phyloP scores from a whole-genome alignment of 1,140 invertebrate species.

The Trachymyrmex cornetzi region DNA sequence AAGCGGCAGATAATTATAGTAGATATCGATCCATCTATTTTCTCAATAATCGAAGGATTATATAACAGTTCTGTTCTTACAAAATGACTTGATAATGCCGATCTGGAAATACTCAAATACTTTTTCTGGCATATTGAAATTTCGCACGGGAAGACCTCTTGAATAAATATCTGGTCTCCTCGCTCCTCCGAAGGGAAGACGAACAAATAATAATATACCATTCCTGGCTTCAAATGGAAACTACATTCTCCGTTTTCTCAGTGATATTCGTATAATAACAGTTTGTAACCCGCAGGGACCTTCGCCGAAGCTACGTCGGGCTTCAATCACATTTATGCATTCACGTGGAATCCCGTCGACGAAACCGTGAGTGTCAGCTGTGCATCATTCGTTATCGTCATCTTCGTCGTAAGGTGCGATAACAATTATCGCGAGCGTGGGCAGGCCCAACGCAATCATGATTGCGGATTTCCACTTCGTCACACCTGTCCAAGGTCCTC shows the following conservation, averaged over 20 bases:
- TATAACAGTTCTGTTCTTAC: not conserved
- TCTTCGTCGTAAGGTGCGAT: slow-evolving; percentile 41
- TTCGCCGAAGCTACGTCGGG: not conserved
- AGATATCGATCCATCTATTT: not conserved
- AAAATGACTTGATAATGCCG: not conserved
- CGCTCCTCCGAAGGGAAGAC: not conserved
- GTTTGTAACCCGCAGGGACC: slow-evolving; percentile 13
- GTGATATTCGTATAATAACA: slow-evolving; percentile 36
- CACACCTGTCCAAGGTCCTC: slow-evolving; percentile 41
- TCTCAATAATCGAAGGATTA: not conserved
- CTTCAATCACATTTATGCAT: slow-evolving; percentile 50
- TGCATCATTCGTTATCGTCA: not conserved
- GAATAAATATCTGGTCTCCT: slow-evolving; percentile 7
- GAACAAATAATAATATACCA: slow-evolving; percentile 45
- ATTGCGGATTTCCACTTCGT: slow-evolving; percentile 46
- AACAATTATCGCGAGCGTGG: slow-evolving; percentile 40
- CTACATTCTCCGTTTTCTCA: slow-evolving; percentile 3
- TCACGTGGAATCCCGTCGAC: not conserved
- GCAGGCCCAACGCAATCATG: not conserved
- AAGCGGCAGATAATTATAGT: not conserved
- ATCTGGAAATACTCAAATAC: not conserved
- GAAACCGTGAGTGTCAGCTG: not conserved
- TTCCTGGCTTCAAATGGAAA: not conserved
- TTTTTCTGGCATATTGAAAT: not conserved
- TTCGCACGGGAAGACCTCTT: not conserved